These are phyloP conservation scores for Apostichopus japonicus DNA, from an alignment of 35 echinoderm and acorn worm genomes.

Conservation along the genomic window DNA sequence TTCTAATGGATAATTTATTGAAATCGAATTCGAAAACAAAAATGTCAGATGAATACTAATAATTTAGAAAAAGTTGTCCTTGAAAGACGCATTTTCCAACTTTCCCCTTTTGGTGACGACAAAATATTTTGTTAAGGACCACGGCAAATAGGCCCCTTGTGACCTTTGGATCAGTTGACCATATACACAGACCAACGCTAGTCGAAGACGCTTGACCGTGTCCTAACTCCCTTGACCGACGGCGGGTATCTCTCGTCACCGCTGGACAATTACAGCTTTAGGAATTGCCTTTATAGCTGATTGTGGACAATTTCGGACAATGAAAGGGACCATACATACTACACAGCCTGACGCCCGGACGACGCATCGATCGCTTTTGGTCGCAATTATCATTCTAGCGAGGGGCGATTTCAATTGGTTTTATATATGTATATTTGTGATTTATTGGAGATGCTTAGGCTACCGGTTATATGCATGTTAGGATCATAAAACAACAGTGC, in stretches of 20 bases:
- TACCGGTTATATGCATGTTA: neutral
- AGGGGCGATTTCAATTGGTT: neutral
- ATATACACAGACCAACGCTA: neutral
- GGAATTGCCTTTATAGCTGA: neutral
- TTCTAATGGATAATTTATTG: slow-evolving; percentile 26
- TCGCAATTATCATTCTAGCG: neutral
- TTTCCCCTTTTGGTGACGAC: neutral
- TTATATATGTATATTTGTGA: neutral
- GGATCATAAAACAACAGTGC: neutral
- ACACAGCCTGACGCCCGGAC: neutral
- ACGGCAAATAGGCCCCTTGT: slow-evolving; percentile 10
- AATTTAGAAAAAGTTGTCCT: neutral
- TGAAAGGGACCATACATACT: neutral
- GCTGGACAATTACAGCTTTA: neutral
- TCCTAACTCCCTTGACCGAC: neutral
- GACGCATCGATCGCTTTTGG: neutral
- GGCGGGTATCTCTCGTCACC: neutral
- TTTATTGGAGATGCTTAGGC: neutral
- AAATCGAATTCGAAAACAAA: neutral
- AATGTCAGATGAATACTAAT: neutral
- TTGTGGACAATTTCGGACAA: neutral
- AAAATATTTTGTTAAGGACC: slow-evolving; percentile 30
- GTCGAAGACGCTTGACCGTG: neutral
- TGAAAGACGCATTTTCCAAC: slow-evolving; percentile 6
- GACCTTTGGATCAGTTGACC: neutral